Conservation (phyloP, 2,888 invertebrate genomes). For the Sesia bembeciformis region DNA sequence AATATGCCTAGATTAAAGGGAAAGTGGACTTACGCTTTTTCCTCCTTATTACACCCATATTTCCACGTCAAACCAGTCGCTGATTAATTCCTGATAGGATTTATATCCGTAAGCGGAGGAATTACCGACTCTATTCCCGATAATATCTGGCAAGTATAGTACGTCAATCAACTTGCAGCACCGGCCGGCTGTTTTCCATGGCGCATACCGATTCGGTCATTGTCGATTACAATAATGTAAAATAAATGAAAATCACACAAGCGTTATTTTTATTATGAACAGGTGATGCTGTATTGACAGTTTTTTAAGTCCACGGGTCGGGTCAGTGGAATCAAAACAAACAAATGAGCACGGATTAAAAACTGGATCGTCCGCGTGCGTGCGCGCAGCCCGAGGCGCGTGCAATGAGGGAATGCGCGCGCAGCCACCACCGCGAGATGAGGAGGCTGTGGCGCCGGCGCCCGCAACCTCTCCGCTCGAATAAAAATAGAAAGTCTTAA, state of each 20-base stretch:
- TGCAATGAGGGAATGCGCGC: slow-evolving; percentile 63
- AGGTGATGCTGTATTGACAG: no score
- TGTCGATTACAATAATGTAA: slow-evolving; percentile 30
- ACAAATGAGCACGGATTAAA: slow-evolving; percentile 23
- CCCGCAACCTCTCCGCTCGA: slow-evolving; percentile 55
- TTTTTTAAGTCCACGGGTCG: neutral
- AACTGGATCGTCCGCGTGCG: slow-evolving; percentile 17
- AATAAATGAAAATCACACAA: neutral
- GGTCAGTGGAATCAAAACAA: slow-evolving; percentile 30
- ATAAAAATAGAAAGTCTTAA: slow-evolving; percentile 72
- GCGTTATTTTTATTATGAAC: no score
- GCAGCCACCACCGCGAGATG: slow-evolving; percentile 39
- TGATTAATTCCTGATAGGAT: slow-evolving; percentile 32
- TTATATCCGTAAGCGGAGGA: slow-evolving; percentile 28
- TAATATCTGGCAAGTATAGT: slow-evolving; percentile 34
- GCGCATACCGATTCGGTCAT: slow-evolving; percentile 58
- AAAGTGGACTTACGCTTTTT: slow-evolving; percentile 67
- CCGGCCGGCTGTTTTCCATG: slow-evolving; percentile 37
- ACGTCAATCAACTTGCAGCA: slow-evolving; percentile 45
- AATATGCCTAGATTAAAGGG: slow-evolving; percentile 4
- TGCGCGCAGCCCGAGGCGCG: slow-evolving; percentile 63
- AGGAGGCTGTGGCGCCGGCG: slow-evolving; percentile 58
- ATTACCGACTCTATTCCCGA: slow-evolving; percentile 29
- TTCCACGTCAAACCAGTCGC: slow-evolving; percentile 33
- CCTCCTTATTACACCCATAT: slow-evolving; percentile 66